Conservation (phyloP, 2,797 vertebrate genomes). For the Micromesistius poutassou region DNA sequence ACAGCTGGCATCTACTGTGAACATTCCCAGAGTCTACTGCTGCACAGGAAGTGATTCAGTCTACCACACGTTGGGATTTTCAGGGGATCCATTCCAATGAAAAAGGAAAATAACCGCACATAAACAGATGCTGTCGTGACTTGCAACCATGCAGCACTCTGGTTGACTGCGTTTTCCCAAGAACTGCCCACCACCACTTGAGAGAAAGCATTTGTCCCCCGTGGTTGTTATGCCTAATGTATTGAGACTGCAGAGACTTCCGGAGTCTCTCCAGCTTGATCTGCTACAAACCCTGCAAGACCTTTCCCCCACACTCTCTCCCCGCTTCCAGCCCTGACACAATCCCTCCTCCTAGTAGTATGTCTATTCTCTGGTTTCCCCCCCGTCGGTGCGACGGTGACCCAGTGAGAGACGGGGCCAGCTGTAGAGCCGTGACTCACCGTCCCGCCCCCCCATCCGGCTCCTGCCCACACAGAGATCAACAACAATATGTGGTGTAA, state of each 20-base stretch:
- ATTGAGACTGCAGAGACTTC: neutral
- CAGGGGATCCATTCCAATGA: neutral
- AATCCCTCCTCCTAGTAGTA: conserved; percentile 7
- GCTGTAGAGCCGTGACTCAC: conserved; percentile 38
- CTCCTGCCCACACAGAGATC: conserved; percentile 19
- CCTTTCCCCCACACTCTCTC: conserved; percentile 1
- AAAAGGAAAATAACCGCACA: neutral
- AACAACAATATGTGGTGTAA: conserved; percentile 9
- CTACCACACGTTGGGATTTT: neutral
- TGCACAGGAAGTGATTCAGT: neutral
- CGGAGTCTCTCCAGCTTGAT: neutral
- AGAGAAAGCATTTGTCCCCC: neutral
- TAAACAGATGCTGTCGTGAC: neutral
- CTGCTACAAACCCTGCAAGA: neutral
- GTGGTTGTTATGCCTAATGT: neutral
- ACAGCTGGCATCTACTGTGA: neutral
- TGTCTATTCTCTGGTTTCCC: conserved; percentile 39
- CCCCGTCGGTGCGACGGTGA: conserved; percentile 27
- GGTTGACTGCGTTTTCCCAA: neutral
- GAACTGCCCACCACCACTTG: neutral
- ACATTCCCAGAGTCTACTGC: neutral
- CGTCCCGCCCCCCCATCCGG: conserved; percentile 12
- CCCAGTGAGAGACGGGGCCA: conserved; percentile 26
- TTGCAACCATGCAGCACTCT: neutral
- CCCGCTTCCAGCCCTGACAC: conserved; percentile 4